A percentile compares a stretch with the other conserved stretches of the same genome.
Evolutionary conservation across 2,113 vertebrate species (phyloP).

Genomic region (Arizona elegans): DNA sequence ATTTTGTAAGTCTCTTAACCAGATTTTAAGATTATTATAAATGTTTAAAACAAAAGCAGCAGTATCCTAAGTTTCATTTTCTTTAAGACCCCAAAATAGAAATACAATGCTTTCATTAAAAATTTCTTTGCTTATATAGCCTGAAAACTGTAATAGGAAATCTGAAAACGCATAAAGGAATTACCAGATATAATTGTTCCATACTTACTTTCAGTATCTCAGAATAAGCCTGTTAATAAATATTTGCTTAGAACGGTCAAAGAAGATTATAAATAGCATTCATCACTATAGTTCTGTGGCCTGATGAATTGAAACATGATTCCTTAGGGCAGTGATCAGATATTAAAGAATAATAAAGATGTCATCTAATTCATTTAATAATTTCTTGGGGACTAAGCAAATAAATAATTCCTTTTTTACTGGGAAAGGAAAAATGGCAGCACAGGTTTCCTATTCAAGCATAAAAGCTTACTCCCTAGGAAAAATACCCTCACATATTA

Average conservation of each 20-base stretch:
- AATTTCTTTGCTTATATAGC: constrained; percentile 37
- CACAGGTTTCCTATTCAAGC: constrained; percentile 13
- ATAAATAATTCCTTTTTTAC: not conserved
- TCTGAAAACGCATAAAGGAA: constrained; percentile 19
- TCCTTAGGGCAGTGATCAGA: not conserved
- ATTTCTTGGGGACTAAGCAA: constrained; percentile 21
- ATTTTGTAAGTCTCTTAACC: constrained; percentile 51
- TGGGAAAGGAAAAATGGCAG: not conserved
- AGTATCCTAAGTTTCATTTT: constrained; percentile 32
- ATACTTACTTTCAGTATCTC: constrained; percentile 36
- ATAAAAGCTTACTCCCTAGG: not conserved
- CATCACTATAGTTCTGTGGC: not conserved
- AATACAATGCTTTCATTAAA: constrained; percentile 44
- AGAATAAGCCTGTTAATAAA: not conserved
- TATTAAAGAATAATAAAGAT: constrained; percentile 11
- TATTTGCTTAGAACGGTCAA: constrained; percentile 18
- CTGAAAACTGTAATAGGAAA: constrained; percentile 41
- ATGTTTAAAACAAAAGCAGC: not conserved
- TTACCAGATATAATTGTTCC: constrained; percentile 25
- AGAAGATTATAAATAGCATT: constrained; percentile 17
- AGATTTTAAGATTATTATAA: constrained; percentile 52
- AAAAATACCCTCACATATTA: not conserved
- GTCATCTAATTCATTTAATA: constrained; percentile 2
- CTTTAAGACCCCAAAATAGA: constrained; percentile 43
- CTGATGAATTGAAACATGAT: not conserved